Evolutionary conservation across 2,888 invertebrate genomes (phyloP).

Genomic region (Poecilus cupreus): DNA sequence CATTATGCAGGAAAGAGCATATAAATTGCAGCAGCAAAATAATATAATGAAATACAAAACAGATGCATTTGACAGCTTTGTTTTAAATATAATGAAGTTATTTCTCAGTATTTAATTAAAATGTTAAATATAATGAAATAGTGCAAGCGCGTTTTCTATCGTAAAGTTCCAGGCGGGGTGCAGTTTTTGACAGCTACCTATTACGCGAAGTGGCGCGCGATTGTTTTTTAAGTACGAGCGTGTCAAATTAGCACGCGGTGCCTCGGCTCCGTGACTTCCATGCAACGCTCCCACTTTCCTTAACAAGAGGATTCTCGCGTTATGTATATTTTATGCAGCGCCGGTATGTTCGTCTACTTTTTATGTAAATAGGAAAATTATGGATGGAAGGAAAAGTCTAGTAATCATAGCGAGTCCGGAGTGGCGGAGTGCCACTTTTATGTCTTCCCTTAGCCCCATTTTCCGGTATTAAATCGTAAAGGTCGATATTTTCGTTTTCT

Average conservation of each 20-base stretch:
- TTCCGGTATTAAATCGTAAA: constrained; percentile 58
- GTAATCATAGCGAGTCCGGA: constrained; percentile 50
- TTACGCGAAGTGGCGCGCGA: background rate
- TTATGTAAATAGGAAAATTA: constrained; percentile 60
- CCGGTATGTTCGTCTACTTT: constrained; percentile 47
- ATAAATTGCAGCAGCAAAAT: background rate
- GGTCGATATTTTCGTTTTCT: constrained; percentile 57
- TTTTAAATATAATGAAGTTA: background rate
- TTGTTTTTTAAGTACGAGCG: constrained; percentile 18
- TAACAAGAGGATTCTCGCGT: constrained; percentile 55
- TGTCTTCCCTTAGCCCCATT: constrained; percentile 51
- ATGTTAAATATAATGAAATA: background rate
- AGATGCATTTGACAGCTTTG: constrained; percentile 3
- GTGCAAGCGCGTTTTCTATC: background rate
- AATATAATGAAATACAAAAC: background rate
- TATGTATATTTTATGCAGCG: constrained; percentile 53
- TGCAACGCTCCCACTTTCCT: constrained; percentile 14
- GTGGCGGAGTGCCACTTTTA: constrained; percentile 54
- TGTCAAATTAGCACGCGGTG: constrained; percentile 31
- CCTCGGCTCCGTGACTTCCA: background rate
- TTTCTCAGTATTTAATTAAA: constrained; percentile 7
- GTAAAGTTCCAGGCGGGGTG: background rate
- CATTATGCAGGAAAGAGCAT: too few species aligned
- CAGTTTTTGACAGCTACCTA: constrained; percentile 16
- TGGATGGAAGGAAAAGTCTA: constrained; percentile 50